Conservation (phyloP, 2,113 vertebrate species). For the Galemys pyrenaicus region DNA sequence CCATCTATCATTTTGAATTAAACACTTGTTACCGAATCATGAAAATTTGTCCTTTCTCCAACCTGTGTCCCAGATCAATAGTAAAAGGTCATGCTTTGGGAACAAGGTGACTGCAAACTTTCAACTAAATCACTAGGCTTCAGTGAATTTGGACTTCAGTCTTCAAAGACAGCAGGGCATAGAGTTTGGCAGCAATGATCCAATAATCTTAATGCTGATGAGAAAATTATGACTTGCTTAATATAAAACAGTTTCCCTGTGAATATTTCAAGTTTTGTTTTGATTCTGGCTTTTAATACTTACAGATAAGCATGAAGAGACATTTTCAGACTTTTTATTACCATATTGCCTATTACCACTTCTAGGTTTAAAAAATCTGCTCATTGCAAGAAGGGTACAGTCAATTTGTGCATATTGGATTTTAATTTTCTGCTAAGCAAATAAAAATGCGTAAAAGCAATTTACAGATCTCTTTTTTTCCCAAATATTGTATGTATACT, state of each 20-base stretch:
- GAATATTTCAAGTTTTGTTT: slow-evolving; percentile 64
- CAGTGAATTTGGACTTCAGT: neutral
- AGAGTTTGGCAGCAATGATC: slow-evolving; percentile 36
- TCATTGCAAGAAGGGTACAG: slow-evolving; percentile 68
- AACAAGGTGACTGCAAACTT: slow-evolving; percentile 35
- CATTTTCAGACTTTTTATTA: slow-evolving; percentile 72
- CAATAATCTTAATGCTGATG: slow-evolving; percentile 34
- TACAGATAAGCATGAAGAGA: slow-evolving; percentile 67
- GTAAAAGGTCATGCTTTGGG: slow-evolving; percentile 45
- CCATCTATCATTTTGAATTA: slow-evolving; percentile 68
- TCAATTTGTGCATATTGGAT: slow-evolving; percentile 74
- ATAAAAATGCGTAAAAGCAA: slow-evolving; percentile 74
- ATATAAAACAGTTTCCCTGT: slow-evolving; percentile 48
- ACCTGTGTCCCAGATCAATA: slow-evolving; percentile 44
- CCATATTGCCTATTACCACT: slow-evolving; percentile 35
- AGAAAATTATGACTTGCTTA: slow-evolving; percentile 33
- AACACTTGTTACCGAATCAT: slow-evolving; percentile 62
- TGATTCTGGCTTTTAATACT: slow-evolving; percentile 64
- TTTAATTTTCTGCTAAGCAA: slow-evolving; percentile 79
- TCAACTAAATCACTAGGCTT: neutral
- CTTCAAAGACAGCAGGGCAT: slow-evolving; percentile 19
- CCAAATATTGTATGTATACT: slow-evolving; percentile 35
- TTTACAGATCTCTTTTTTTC: slow-evolving; percentile 51
- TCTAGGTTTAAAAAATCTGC: slow-evolving; percentile 69
- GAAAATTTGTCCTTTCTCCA: slow-evolving; percentile 62